Conservation (phyloP, 2,888 invertebrate species). For the Tiliacea aurago region DNA sequence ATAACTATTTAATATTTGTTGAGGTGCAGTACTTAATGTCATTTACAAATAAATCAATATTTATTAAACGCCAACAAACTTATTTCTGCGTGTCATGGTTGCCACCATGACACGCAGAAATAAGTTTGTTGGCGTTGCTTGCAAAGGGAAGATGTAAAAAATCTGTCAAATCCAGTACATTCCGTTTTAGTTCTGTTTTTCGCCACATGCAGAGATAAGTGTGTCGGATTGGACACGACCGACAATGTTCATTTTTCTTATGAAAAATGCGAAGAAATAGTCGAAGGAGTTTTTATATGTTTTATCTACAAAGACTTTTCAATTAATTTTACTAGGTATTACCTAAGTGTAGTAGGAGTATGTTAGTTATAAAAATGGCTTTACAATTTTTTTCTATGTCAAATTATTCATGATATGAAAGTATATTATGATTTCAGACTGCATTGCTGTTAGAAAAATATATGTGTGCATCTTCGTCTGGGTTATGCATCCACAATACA, state of each 20-base stretch:
- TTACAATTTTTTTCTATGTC: not conserved
- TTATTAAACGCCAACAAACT: not conserved
- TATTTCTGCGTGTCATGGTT: not conserved
- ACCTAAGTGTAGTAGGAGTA: not conserved
- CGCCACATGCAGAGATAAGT: not conserved
- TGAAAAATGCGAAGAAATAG: not conserved
- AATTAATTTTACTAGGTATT: not conserved
- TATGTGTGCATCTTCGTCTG: not conserved
- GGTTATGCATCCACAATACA: not conserved
- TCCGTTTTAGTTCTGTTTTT: not conserved
- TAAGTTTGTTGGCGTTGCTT: not conserved
- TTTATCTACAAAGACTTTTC: not conserved
- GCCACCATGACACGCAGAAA: too few species aligned
- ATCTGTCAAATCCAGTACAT: not conserved
- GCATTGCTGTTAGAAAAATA: not conserved
- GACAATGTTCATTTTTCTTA: not conserved
- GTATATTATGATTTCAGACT: not conserved
- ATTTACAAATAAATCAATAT: constrained; percentile 10
- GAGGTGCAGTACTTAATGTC: constrained; percentile 45
- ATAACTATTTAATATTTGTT: constrained; percentile 52
- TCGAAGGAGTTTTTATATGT: constrained; percentile 6
- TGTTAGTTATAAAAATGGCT: not conserved
- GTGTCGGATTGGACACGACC: not conserved
- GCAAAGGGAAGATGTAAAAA: not conserved
- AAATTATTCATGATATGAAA: not conserved